Evolutionary conservation across 2,888 invertebrate genomes (phyloP), one percentile per base, ranked within the genome.

Genomic region (Drosophila multiciliata): DNA sequence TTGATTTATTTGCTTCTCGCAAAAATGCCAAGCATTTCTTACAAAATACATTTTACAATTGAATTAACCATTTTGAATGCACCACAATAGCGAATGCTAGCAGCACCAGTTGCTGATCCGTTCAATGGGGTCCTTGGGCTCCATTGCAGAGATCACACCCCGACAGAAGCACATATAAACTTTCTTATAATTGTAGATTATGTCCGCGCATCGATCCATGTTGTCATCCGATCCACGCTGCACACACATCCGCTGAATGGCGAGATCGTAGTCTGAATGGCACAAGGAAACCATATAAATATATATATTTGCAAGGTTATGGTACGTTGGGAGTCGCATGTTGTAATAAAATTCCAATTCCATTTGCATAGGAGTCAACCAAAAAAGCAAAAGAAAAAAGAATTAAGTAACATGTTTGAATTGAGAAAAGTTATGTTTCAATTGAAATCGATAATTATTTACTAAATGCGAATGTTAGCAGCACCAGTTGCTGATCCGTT

Each of bases 151-250:
- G 94, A 92, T 98, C 98, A 7, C 98, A 7, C 98, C 98, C 84
- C 95, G 95, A 89, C 98, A 98, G 91, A 98, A 97, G 91, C 98
- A 98, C 96, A 98, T 97, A 90, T 96, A 96, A 0, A 98, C 97
- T 91, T 96, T 96, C 89, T 96, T 96, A 87, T 96, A 95, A 89
- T 96, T 96, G 94, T 96, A 96, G 90, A 96, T 94, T 0, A 98
- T 97, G 87, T 97, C 96, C 0, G 97, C 97, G 92, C 98, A 98
- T 52, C 98, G 94, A 92, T 98, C 98, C 92, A 98, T 97, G 81
- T 95, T 96, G 91, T 98, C 98, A 15, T 97, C 96, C 6, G 98
- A 98, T 0, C 97, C 96, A 70, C 97, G 94, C 91, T 97, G 97
- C 0, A 98, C 94, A 88, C 98, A 98, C 94, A 23, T 23, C 23